Conservation (phyloP, 2,113 vertebrate genomes). For the Phainopepla nitens region DNA sequence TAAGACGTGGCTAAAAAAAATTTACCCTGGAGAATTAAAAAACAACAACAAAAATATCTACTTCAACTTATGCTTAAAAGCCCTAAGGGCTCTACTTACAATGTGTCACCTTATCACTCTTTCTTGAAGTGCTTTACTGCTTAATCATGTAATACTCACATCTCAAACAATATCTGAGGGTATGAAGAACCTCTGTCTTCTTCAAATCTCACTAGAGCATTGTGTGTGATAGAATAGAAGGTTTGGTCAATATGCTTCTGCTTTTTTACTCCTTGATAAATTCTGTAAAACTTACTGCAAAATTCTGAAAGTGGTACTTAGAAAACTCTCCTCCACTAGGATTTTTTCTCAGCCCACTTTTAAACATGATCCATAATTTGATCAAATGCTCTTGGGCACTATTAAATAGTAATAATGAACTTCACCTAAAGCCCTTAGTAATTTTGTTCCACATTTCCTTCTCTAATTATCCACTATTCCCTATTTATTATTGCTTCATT, state of each 20-base stretch:
- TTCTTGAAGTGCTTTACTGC: conserved; percentile 12
- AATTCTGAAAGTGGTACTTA: conserved; percentile 17
- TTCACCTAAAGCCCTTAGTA: conserved; percentile 85
- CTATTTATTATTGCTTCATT: conserved; percentile 84
- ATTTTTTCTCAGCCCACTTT: conserved; percentile 72
- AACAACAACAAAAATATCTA: background rate
- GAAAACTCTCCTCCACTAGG: conserved; percentile 48
- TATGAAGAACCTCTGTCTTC: background rate
- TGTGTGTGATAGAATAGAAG: background rate
- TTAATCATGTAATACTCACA: conserved; percentile 3
- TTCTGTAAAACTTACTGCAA: conserved; percentile 6
- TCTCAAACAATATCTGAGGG: background rate
- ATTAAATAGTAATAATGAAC: conserved; percentile 85
- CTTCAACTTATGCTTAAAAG: background rate
- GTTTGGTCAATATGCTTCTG: background rate
- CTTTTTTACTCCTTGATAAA: background rate
- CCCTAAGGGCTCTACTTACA: background rate
- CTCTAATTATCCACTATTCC: conserved; percentile 82
- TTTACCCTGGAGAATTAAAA: background rate
- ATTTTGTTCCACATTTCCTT: conserved; percentile 82
- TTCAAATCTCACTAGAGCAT: background rate
- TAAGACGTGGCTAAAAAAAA: background rate
- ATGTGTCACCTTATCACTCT: conserved; percentile 27
- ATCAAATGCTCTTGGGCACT: conserved; percentile 80
- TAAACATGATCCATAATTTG: conserved; percentile 78